Conservation (phyloP, 1,140 invertebrate species). For the Cyrtorhinus lividipennis region DNA sequence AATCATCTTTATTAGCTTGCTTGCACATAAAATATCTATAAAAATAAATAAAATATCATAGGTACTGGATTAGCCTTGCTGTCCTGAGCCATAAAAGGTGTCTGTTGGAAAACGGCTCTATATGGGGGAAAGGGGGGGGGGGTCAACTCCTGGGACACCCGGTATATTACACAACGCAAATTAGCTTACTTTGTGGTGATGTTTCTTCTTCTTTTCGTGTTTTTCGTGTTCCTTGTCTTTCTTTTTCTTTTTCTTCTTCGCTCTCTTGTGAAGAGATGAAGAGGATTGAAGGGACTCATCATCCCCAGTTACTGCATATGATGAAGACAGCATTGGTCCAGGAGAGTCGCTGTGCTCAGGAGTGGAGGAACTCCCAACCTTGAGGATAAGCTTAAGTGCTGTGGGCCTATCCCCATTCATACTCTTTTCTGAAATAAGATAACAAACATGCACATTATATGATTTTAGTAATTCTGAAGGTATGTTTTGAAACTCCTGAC, state of each 20-base stretch:
- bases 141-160: too few relatives aligned
- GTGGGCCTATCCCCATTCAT: conserved; percentile 40
- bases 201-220: conserved; percentile 24
- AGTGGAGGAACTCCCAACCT: conserved; percentile 55
- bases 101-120: too few relatives aligned
- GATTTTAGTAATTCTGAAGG: too few relatives aligned
- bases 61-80: too few relatives aligned
- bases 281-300: conserved; percentile 24
- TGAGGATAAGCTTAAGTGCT: conserved; percentile 59
- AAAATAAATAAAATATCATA: too few relatives aligned
- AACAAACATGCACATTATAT: not conserved
- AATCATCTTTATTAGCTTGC: too few relatives aligned
- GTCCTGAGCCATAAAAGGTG: too few relatives aligned
- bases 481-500: too few relatives aligned
- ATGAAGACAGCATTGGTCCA: conserved; percentile 17
- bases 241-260: conserved; percentile 29
- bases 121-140: too few relatives aligned
- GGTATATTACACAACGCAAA: not conserved
- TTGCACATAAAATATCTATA: too few relatives aligned
- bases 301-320: conserved; percentile 20
- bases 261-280: conserved; percentile 21
- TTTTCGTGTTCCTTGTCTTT: conserved; percentile 27
- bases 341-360: conserved; percentile 49
- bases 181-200: conserved; percentile 47
- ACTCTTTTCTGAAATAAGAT: conserved; percentile 30